Base-by-base conservation (phyloP, 2,888 invertebrate genomes). In the Holacanthella duospinosa region DNA sequence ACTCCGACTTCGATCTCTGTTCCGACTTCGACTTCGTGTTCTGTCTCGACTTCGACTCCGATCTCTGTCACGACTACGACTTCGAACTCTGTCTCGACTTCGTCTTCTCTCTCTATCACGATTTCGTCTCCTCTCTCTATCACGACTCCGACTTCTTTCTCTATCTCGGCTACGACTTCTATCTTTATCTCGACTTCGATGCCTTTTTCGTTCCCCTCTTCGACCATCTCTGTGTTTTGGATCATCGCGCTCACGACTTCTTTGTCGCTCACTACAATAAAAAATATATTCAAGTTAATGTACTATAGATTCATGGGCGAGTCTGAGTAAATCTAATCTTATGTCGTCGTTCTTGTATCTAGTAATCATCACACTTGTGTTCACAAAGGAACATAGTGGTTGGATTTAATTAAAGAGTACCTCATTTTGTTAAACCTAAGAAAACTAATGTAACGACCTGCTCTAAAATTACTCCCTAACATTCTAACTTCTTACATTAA, bases 71-170 rank as follows among this genome's bases (percentile, higher is more conserved):
- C 55, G 55, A 9, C 12, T 19, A 26, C 55, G 25, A 19, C 26
- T 27, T 26, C 55, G 3, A 27, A 12, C 27, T 19, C 55, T 24
- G 9, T 55, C 55, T 27, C 55, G 2, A 53, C 21, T 24, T 4
- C 53, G n/a, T 53, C n/a, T 26, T 55, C 55, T 55, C 16, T 55
- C 24, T 6, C 58, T 29, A 58, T 58, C 58, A 16, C 36, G 29
- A 58, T 58, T 9, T 6, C 36, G 58, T 6, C 29, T 36, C 28
- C 4, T 3, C 3, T 55, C 26, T 25, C 26, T 6, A n/a, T 53
- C 25, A 6, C 53, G 53, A 53, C n/a, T 53, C n/a, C n/a, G 6
- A 26, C 16, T 21, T 25, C 55, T 6, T 12, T n/a, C n/a, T 53
- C 53, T 53, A 26, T 27, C 55, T 55, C 28, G 6, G 4, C 55